Percentiles rank a stretch among this genome's conserved stretches.
These are phyloP conservation scores for Cyaniris semiargus DNA, from an alignment of 2,888 invertebrate species.

Conservation along the genomic window DNA sequence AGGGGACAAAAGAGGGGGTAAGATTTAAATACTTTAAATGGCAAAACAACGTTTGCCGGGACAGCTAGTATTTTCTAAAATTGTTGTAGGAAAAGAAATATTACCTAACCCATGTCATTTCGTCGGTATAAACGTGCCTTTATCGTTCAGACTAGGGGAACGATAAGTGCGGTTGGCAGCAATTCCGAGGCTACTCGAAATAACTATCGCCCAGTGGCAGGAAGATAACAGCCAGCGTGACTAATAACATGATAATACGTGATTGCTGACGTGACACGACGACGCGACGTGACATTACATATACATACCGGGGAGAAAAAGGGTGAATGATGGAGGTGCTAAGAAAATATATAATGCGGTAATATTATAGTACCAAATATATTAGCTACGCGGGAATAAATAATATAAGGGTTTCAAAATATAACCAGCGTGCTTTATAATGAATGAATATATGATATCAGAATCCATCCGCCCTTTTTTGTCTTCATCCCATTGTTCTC, in stretches of 20 bases:
- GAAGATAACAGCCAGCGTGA: slow-evolving; percentile 38
- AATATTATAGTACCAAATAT: background rate
- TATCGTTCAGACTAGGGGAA: slow-evolving; percentile 31
- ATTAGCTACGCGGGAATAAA: too few relatives aligned
- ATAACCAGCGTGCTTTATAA: too few relatives aligned
- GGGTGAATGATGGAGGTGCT: background rate
- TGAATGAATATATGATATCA: too few relatives aligned
- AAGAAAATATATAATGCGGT: background rate
- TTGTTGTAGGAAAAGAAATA: too few relatives aligned
- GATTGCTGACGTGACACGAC: slow-evolving; percentile 31
- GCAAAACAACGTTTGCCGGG: too few relatives aligned
- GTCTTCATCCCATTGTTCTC: too few relatives aligned
- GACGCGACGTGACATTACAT: slow-evolving; percentile 29
- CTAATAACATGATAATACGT: slow-evolving; percentile 39
- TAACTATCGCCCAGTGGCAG: slow-evolving; percentile 36
- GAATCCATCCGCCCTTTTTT: too few relatives aligned
- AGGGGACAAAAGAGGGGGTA: too few relatives aligned
- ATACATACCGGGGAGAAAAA: background rate
- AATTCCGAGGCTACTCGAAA: slow-evolving; percentile 35
- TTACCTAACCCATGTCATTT: background rate
- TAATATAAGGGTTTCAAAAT: background rate
- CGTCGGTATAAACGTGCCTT: background rate
- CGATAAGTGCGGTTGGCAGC: slow-evolving; percentile 35
- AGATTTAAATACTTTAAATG: too few relatives aligned
- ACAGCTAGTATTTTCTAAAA: too few relatives aligned